A percentile compares a stretch with the other conserved stretches of the same genome.
These are phyloP conservation scores for Hypsopygia costalis DNA, from an alignment of 2,888 invertebrate species.

Conservation along the genomic window DNA sequence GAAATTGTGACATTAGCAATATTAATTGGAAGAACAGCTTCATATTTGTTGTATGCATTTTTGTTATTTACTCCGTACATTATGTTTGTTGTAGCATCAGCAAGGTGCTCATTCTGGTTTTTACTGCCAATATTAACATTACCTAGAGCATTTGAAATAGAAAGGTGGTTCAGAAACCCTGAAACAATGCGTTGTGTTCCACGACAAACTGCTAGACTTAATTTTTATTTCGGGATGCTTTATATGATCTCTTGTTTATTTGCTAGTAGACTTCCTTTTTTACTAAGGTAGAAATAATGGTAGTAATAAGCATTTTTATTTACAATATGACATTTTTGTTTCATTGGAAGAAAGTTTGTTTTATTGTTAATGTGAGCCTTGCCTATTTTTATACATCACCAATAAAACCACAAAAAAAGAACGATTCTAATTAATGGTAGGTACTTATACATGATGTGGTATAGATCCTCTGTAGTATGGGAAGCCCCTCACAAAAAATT, in stretches of 20 bases:
- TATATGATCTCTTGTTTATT: slow-evolving; percentile 92
- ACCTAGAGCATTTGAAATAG: slow-evolving; percentile 93
- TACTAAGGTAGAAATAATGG: slow-evolving; percentile 45
- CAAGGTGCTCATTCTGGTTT: slow-evolving; percentile 94
- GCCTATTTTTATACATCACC: no score
- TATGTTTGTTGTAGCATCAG: slow-evolving; percentile 90
- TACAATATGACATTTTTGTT: no score
- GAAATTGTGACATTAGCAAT: slow-evolving; percentile 98
- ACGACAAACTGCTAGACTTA: slow-evolving; percentile 92
- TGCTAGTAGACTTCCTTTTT: slow-evolving; percentile 82
- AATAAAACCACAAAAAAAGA: no score
- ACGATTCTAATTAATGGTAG: no score
- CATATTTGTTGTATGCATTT: slow-evolving; percentile 94
- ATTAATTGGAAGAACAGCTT: slow-evolving; percentile 93
- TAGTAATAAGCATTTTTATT: no score
- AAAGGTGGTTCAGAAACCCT: slow-evolving; percentile 91
- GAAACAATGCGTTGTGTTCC: slow-evolving; percentile 91
- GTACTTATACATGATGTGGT: no score
- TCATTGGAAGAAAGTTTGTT: no score
- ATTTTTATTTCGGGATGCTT: slow-evolving; percentile 93
- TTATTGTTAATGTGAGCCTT: no score
- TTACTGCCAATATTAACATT: slow-evolving; percentile 93
- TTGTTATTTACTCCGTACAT: slow-evolving; percentile 95
- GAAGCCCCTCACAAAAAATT: no score
- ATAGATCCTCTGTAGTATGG: no score